phyloP scores from a whole-genome alignment of 35 echinoderm and acorn worm species.

The Chiridota heheva region DNA sequence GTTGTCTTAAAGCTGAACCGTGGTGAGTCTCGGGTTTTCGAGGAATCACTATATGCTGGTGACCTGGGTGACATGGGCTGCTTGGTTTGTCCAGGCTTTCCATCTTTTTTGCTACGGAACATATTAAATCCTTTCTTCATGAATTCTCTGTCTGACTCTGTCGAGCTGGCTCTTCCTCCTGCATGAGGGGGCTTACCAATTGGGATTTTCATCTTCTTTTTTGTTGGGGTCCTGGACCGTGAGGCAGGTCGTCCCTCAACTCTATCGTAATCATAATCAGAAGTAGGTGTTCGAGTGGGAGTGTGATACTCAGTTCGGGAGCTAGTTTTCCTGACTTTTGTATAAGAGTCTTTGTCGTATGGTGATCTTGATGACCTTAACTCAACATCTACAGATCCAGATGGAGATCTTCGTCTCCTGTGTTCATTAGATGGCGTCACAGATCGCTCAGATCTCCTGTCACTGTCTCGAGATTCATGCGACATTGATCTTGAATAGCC shows the following conservation, averaged over 20 bases:
- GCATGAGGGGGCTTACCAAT: too few relatives aligned
- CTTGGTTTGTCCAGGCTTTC: not conserved
- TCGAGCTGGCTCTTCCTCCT: slow-evolving; percentile 33
- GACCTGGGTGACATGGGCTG: not conserved
- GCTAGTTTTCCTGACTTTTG: too few relatives aligned
- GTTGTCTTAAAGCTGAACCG: not conserved
- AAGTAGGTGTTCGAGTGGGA: too few relatives aligned
- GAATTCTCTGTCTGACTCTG: slow-evolving; percentile 44
- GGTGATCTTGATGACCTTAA: too few relatives aligned
- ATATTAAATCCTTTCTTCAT: slow-evolving; percentile 10
- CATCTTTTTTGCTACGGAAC: slow-evolving; percentile 11
- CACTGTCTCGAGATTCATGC: slow-evolving; percentile 24
- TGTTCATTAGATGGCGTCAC: slow-evolving; percentile 21
- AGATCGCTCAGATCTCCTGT: not conserved
- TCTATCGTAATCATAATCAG: too few relatives aligned
- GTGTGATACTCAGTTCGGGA: too few relatives aligned
- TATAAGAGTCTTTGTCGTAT: too few relatives aligned
- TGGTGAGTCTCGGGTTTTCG: slow-evolving; percentile 1
- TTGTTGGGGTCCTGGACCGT: too few relatives aligned
- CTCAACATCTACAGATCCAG: not conserved
- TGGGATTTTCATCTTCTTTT: too few relatives aligned
- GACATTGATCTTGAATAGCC: slow-evolving; percentile 32
- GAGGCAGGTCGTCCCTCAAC: too few relatives aligned
- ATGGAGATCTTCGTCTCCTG: not conserved
- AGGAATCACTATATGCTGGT: not conserved